Evolutionary conservation across 2,888 invertebrate species (phyloP).

Genomic region (Tiphia femorata): DNA sequence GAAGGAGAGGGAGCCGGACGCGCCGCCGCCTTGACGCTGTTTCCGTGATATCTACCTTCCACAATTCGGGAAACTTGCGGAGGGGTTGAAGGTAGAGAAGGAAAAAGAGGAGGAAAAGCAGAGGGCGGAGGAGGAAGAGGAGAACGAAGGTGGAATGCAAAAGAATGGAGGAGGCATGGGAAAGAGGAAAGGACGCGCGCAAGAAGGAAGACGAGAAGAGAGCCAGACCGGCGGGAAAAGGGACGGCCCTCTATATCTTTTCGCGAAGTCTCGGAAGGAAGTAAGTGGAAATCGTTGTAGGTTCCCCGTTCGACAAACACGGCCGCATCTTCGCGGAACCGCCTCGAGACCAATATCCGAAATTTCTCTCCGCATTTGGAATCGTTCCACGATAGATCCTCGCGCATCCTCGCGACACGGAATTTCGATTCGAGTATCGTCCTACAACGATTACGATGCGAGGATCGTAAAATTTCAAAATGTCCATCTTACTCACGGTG

Average conservation of each 20-base stretch:
- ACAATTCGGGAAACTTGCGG: conserved; percentile 31
- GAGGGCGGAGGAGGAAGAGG: conserved; percentile 9
- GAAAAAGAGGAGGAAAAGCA: conserved; percentile 16
- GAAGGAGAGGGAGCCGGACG: conserved; percentile 30
- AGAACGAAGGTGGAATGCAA: conserved; percentile 30
- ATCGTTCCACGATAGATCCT: no score
- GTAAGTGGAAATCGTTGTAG: conserved; percentile 62
- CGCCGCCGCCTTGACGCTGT: conserved; percentile 53
- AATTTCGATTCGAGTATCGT: conserved; percentile 26
- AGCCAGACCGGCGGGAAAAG: neutral
- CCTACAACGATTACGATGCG: neutral
- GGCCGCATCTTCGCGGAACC: conserved; percentile 26
- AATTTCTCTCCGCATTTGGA: conserved; percentile 27
- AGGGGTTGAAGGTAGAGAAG: conserved; percentile 30
- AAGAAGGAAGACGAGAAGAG: conserved; percentile 14
- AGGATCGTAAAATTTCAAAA: neutral
- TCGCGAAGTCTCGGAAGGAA: conserved; percentile 41
- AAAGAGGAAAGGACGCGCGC: conserved; percentile 10
- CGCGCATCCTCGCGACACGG: conserved; percentile 17
- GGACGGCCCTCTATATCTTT: conserved; percentile 23
- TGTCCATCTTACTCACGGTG: no score
- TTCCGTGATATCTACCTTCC: conserved; percentile 36
- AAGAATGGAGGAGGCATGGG: conserved; percentile 22
- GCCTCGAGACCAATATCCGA: conserved; percentile 22
- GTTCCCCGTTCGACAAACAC: conserved; percentile 44